These are phyloP conservation scores for Pseudonaja textilis DNA, from an alignment of 2,113 vertebrate species.

Conservation along the genomic window DNA sequence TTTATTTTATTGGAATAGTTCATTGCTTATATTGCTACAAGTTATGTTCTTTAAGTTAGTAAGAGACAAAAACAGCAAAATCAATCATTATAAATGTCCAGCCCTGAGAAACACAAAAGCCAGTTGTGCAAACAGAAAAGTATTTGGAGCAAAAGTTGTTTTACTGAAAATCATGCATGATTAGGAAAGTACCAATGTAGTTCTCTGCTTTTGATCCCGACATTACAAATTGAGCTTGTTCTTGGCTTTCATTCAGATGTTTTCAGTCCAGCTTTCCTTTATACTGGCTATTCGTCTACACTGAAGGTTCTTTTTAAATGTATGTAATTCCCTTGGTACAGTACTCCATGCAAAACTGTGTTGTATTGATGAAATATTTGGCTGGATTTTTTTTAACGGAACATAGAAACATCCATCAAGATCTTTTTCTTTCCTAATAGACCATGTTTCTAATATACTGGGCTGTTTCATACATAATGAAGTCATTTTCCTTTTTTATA, in stretches of 20 bases:
- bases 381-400: background rate
- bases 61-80: slow-evolving; percentile 25
- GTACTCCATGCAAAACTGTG: slow-evolving; percentile 5
- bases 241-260: slow-evolving; percentile 29
- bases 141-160: slow-evolving; percentile 29
- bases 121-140: slow-evolving; percentile 36
- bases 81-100: slow-evolving; percentile 23
- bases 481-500: background rate
- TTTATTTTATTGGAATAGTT: slow-evolving; percentile 15
- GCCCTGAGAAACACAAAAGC: slow-evolving; percentile 13
- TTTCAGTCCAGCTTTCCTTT: slow-evolving; percentile 26
- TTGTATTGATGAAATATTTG: background rate
- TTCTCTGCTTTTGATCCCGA: slow-evolving; percentile 25
- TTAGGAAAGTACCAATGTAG: slow-evolving; percentile 25
- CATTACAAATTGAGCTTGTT: slow-evolving; percentile 22
- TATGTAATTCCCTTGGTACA: slow-evolving; percentile 33
- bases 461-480: background rate
- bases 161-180: slow-evolving; percentile 34
- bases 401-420: background rate
- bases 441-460: background rate
- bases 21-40: slow-evolving; percentile 7
- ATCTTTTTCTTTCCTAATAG: background rate
- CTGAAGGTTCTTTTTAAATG: slow-evolving; percentile 26
- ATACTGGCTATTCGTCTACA: slow-evolving; percentile 25
- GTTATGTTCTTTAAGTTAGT: slow-evolving; percentile 6